Base-by-base conservation (phyloP, 2,888 invertebrate species). In the Coenonympha arcania region DNA sequence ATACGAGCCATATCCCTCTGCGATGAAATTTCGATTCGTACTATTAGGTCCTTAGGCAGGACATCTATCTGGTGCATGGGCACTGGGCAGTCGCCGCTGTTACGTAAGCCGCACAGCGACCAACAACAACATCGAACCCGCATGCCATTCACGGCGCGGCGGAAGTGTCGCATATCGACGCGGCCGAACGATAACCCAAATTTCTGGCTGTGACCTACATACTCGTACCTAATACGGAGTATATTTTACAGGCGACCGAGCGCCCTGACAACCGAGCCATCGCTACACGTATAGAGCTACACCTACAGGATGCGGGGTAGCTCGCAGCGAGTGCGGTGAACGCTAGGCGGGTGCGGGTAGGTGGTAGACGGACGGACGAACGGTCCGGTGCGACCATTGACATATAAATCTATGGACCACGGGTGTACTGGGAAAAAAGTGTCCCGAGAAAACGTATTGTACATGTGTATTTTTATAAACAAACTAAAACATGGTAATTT, bases 101-200 rank as follows among this genome's bases (percentile, higher is more conserved):
- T 74, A 76, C 72, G 69, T 75, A 79, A 75, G 60, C 61, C 36
- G 51, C 60, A 61, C 58, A 59, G 66, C 64, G 64, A 64, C 62
- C 40, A 65, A 66, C 69, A 68, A 72, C 71, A 72, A 71, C 73
- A 78, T 75, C 65, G 71, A 72, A 66, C 67, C 67, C 76, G 79
- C 75, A 79, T 73, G 68, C 70, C 73, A 73, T 71, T 78, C 73
- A 67, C 73, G 65, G 72, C 69, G 71, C 71, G 64, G 67, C 73
- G 79, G 81, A 81, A 80, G 77, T 72, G 77, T 79, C 77, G 74
- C 76, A 77, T 81, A 83, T 83, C 80, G 80, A 81, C 76, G 76
- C 77, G 81, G 68, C 73, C 73, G 63, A 73, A 76, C 77, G 81
- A 81, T 84, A 84, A 84, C 85, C 84, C 79, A 83, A 83, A 85